A percentile compares a stretch with the other conserved stretches of the same genome.
These are phyloP conservation scores for Taxidea taxus DNA, from an alignment of 2,113 vertebrate species.

Conservation along the genomic window DNA sequence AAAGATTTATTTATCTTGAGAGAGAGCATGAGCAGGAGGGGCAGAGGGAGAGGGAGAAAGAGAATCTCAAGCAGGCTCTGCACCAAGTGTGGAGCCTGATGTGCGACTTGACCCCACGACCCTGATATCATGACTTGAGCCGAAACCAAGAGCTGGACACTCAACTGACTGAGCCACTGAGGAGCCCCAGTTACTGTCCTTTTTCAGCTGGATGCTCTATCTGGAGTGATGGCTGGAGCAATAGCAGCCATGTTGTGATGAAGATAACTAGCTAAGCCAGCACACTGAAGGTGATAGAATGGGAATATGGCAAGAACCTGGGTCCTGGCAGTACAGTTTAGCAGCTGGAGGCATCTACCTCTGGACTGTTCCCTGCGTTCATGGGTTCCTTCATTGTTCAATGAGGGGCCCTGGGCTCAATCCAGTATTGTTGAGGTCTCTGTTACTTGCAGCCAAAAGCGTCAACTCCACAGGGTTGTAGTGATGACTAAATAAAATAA, in stretches of 20 bases:
- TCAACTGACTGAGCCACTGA: background rate
- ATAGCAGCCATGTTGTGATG: conserved; percentile 9
- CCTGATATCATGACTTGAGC: background rate
- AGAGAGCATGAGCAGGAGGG: background rate
- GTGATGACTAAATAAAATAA: background rate
- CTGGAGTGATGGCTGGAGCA: background rate
- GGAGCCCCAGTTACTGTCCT: background rate
- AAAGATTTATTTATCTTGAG: no score
- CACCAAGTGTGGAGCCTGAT: background rate
- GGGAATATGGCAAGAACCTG: background rate
- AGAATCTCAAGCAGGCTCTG: background rate
- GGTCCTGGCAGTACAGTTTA: background rate
- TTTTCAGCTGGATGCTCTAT: background rate
- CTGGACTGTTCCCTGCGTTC: background rate
- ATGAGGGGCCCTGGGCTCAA: background rate
- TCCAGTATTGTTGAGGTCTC: background rate
- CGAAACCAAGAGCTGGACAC: background rate
- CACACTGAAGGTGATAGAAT: background rate
- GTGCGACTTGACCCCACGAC: background rate
- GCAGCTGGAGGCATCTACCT: background rate
- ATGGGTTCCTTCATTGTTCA: background rate
- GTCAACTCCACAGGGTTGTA: background rate
- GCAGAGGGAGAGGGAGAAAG: background rate
- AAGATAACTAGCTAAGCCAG: background rate
- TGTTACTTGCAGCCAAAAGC: background rate